phyloP scores from a whole-genome alignment of 2,797 vertebrate species.

The Strix occidentalis region DNA sequence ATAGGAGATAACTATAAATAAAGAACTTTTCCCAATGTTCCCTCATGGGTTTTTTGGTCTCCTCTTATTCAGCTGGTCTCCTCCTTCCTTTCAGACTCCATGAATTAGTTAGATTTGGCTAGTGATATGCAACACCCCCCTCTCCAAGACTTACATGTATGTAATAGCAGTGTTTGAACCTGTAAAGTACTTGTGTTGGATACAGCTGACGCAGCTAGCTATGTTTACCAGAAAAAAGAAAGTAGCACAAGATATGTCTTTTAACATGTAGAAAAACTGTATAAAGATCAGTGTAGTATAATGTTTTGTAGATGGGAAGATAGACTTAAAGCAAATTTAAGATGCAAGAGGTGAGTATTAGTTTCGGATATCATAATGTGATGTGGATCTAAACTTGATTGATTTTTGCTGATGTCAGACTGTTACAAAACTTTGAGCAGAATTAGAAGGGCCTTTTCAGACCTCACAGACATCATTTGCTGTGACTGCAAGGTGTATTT shows the following conservation, averaged over 20 bases:
- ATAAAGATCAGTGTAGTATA: neutral
- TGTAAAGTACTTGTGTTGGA: neutral
- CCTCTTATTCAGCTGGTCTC: neutral
- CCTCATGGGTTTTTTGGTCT: neutral
- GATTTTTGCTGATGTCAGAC: neutral
- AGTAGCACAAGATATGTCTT: neutral
- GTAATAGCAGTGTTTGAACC: neutral
- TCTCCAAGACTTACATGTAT: accelerated
- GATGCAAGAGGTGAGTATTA: neutral
- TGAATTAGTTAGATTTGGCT: neutral
- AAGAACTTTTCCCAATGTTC: neutral
- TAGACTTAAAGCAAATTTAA: neutral
- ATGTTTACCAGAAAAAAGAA: neutral
- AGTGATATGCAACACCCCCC: neutral
- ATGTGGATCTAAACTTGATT: neutral
- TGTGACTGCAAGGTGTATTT: neutral
- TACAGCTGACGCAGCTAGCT: neutral
- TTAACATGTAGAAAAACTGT: neutral
- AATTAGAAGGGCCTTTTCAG: neutral
- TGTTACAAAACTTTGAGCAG: neutral
- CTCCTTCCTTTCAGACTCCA: neutral
- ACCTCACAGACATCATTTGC: neutral
- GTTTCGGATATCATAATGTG: neutral
- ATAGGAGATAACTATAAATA: neutral
- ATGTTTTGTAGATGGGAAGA: neutral